A percentile compares a stretch with the other conserved stretches of the same genome.
Evolutionary conservation across 2,113 vertebrate genomes (phyloP).

Genomic region (Aegithalos caudatus): DNA sequence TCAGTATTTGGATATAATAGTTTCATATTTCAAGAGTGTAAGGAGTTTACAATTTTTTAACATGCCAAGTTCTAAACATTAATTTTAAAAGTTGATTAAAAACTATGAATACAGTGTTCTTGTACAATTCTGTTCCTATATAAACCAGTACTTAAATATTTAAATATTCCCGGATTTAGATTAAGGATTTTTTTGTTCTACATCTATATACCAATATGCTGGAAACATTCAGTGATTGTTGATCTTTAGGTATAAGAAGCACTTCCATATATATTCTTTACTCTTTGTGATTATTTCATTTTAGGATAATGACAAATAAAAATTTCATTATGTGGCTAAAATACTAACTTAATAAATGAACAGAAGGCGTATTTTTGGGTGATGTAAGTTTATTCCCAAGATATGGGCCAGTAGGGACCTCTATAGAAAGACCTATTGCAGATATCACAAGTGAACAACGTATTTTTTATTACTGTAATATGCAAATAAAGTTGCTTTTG

Average conservation of each 20-base stretch:
- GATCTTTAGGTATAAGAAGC: neutral
- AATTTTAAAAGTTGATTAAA: neutral
- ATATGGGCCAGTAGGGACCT: neutral
- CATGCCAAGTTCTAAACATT: neutral
- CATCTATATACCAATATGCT: neutral
- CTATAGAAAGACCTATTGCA: constrained; percentile 17
- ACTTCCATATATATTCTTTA: neutral
- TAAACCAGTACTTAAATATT: neutral
- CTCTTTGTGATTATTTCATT: neutral
- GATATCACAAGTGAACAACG: constrained; percentile 13
- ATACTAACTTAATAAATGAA: neutral
- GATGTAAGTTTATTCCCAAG: neutral
- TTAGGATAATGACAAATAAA: neutral
- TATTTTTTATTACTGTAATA: constrained; percentile 34
- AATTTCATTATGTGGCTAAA: neutral
- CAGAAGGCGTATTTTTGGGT: neutral
- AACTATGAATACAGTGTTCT: neutral
- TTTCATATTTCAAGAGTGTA: neutral
- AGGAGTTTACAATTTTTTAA: neutral
- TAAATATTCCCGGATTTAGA: neutral
- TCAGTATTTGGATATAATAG: neutral
- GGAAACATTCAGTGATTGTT: neutral
- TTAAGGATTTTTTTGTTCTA: neutral
- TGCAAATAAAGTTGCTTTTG: constrained; percentile 34
- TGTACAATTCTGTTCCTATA: neutral